Evolutionary conservation across 2,888 invertebrate species (phyloP).

Genomic region (Troglohyphantes excavatus): DNA sequence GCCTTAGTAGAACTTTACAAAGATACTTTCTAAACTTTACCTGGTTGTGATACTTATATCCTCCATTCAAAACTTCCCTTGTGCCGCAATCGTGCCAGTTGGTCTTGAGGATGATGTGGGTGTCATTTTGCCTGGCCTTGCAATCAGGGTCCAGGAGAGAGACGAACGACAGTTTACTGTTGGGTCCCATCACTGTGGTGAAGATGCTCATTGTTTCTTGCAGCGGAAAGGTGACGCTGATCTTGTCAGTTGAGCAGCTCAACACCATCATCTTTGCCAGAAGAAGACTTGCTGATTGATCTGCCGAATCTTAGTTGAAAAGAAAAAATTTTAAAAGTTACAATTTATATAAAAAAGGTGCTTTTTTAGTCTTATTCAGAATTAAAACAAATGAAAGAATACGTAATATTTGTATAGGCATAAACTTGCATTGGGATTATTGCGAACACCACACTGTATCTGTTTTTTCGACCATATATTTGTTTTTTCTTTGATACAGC

Average conservation of each 20-base stretch:
- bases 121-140: slow-evolving; percentile 55
- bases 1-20: background rate
- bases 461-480: no score
- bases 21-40: slow-evolving; percentile 10
- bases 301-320: no score
- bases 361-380: no score
- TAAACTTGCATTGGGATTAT: no score
- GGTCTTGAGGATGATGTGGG: slow-evolving; percentile 68
- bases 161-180: slow-evolving; percentile 42
- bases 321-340: no score
- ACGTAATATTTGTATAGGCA: no score
- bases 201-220: slow-evolving; percentile 53
- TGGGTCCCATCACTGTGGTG: slow-evolving; percentile 3
- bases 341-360: no score
- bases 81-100: slow-evolving; percentile 70
- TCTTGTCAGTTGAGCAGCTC: slow-evolving; percentile 55
- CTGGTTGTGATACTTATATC: slow-evolving; percentile 63
- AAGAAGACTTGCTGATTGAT: slow-evolving; percentile 19
- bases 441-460: no score
- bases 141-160: slow-evolving; percentile 51
- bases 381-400: no score
- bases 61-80: slow-evolving; percentile 44
- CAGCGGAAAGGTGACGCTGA: slow-evolving; percentile 55
- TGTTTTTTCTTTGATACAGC: no score
- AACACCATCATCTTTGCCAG: slow-evolving; percentile 55